phyloP scores from a whole-genome alignment of 1,140 invertebrate genomes.

The Bemisia tabaci region DNA sequence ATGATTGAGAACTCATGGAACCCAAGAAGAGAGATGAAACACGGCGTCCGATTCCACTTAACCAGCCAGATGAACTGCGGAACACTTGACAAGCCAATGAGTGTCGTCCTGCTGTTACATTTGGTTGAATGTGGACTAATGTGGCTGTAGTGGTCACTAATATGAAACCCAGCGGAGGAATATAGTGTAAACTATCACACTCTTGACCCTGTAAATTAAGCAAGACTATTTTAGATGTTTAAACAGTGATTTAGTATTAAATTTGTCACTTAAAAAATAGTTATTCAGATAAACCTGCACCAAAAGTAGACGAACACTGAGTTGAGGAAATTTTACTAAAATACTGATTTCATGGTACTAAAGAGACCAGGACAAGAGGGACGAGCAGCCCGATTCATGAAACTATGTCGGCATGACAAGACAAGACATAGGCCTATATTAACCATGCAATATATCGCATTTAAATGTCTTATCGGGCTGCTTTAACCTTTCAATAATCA shows the following conservation, averaged over 20 bases:
- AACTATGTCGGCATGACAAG: too few relatives aligned
- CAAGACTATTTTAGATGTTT: constrained; percentile 21
- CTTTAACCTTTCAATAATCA: too few relatives aligned
- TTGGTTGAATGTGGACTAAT: constrained; percentile 56
- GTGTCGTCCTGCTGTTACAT: constrained; percentile 40
- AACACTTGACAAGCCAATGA: constrained; percentile 53
- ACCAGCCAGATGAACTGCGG: constrained; percentile 64
- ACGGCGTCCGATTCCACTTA: constrained; percentile 70
- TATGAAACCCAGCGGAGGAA: constrained; percentile 59
- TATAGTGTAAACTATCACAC: constrained; percentile 52
- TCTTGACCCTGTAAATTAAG: constrained; percentile 34
- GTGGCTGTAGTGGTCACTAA: constrained; percentile 84
- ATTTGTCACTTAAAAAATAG: too few relatives aligned
- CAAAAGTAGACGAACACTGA: too few relatives aligned
- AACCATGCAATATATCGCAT: too few relatives aligned
- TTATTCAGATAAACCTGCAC: too few relatives aligned
- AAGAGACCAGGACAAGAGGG: too few relatives aligned
- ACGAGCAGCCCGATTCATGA: too few relatives aligned
- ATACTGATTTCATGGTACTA: too few relatives aligned
- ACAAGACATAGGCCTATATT: too few relatives aligned
- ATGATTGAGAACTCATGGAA: constrained; percentile 34
- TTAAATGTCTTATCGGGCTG: too few relatives aligned
- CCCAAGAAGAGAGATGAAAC: constrained; percentile 83
- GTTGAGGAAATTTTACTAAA: too few relatives aligned
- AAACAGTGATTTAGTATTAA: constrained; percentile 36